phyloP scores from a whole-genome alignment of 2,113 vertebrate genomes.

The Gallinago media region DNA sequence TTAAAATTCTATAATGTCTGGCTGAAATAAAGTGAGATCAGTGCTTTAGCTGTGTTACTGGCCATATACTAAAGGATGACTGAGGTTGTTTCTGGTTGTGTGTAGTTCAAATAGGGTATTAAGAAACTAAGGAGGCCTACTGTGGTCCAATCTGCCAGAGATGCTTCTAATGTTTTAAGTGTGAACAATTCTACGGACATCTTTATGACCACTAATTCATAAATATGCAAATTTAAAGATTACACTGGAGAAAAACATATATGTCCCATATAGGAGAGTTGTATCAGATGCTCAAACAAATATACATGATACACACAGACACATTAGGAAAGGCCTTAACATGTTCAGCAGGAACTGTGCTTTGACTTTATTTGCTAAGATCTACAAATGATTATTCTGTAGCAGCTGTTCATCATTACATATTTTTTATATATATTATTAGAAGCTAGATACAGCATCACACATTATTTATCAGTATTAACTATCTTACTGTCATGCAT shows the following conservation, averaged over 20 bases:
- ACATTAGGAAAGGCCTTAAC: constrained; percentile 37
- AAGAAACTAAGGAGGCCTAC: background rate
- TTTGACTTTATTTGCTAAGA: background rate
- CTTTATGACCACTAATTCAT: background rate
- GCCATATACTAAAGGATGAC: background rate
- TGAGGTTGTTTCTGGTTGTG: background rate
- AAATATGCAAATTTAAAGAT: background rate
- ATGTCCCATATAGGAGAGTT: background rate
- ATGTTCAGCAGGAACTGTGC: background rate
- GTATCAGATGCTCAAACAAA: constrained; percentile 5
- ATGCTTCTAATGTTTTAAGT: background rate
- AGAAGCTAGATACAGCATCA: background rate
- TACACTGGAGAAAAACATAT: constrained; percentile 18
- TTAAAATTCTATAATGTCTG: background rate
- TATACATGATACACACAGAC: constrained; percentile 43
- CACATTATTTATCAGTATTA: background rate
- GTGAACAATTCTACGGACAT: background rate
- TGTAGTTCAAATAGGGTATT: background rate
- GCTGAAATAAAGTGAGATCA: background rate
- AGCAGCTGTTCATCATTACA: background rate
- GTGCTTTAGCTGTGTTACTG: background rate
- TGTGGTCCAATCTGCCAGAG: background rate
- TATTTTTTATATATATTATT: background rate
- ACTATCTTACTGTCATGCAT: constrained; percentile 59
- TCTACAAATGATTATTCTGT: background rate